phyloP scores from a whole-genome alignment of 2,113 vertebrate genomes.

The Anser brachyrhynchus region DNA sequence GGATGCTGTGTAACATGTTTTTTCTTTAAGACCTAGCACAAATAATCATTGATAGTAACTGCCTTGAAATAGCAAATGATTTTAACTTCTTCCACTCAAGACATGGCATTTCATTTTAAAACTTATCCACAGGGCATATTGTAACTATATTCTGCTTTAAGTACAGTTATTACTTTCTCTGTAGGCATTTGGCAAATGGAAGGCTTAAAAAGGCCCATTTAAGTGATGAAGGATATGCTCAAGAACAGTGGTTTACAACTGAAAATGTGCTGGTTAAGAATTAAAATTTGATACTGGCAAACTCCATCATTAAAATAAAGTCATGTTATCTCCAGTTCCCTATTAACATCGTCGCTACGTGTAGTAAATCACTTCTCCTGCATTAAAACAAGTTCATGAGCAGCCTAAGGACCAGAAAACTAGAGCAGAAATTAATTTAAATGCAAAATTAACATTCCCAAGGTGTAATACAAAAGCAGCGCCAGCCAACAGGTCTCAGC shows the following conservation, averaged over 20 bases:
- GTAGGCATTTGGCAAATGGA: conserved; percentile 30
- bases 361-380: background rate
- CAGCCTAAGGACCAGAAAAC: background rate
- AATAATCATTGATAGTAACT: background rate
- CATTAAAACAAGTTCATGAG: background rate
- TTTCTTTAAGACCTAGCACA: background rate
- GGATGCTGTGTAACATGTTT: background rate
- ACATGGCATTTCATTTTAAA: background rate
- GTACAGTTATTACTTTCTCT: conserved; percentile 23
- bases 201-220: background rate
- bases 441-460: background rate
- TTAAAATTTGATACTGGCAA: background rate
- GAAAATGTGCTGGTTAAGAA: background rate
- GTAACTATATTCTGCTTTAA: conserved; percentile 22
- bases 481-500: background rate
- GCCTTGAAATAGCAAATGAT: background rate
- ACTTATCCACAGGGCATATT: background rate
- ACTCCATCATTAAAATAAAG: background rate
- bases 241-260: background rate
- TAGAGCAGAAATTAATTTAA: background rate
- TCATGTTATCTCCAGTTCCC: background rate
- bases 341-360: background rate
- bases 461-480: background rate
- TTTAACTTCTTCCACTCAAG: background rate
- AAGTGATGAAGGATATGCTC: background rate